Conservation (phyloP, 1,140 invertebrate species). For the Cataglyphis hispanica region DNA sequence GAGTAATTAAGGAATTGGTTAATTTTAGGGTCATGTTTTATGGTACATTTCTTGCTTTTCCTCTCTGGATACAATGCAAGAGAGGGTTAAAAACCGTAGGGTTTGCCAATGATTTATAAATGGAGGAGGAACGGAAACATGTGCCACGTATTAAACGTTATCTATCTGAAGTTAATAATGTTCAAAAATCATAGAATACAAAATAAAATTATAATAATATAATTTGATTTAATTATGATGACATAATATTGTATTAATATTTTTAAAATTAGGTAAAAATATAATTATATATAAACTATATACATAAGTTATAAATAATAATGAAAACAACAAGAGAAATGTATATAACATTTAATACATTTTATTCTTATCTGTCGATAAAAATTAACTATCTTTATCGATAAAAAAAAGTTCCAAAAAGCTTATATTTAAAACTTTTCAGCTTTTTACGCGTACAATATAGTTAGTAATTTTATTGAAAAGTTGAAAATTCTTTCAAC, state of each 20-base stretch:
- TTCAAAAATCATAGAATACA: slow-evolving; percentile 52
- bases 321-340: not conserved
- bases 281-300: slow-evolving; percentile 6
- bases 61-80: slow-evolving; percentile 62
- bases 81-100: slow-evolving; percentile 75
- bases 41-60: slow-evolving; percentile 66
- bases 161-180: slow-evolving; percentile 61
- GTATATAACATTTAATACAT: slow-evolving; percentile 29
- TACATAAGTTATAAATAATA: not conserved
- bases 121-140: slow-evolving; percentile 67
- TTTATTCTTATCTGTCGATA: not conserved
- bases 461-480: slow-evolving; percentile 40
- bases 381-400: not conserved
- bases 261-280: not conserved
- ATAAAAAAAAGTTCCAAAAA: slow-evolving; percentile 19
- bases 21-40: slow-evolving; percentile 84
- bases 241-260: not conserved
- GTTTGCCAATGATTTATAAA: slow-evolving; percentile 75
- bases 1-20: slow-evolving; percentile 84
- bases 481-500: slow-evolving; percentile 30
- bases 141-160: slow-evolving; percentile 71
- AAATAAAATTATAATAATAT: slow-evolving; percentile 6
- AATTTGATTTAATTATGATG: not conserved
- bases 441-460: slow-evolving; percentile 9
- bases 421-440: slow-evolving; percentile 21